phyloP scores from a whole-genome alignment of 2,888 invertebrate species.

The Scelioninae gen. 2 region DNA sequence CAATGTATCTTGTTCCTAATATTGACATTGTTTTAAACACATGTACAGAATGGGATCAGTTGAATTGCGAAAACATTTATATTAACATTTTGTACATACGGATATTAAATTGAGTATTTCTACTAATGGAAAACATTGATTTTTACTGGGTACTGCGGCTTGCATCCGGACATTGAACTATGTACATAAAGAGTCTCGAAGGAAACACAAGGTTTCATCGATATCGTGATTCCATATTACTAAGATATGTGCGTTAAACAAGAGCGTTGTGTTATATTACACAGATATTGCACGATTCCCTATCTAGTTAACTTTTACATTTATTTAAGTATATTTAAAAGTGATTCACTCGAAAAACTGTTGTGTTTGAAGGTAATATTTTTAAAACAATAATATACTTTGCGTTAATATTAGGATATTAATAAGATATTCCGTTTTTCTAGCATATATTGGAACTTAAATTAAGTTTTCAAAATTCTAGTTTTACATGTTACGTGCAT shows the following conservation, averaged over 20 bases:
- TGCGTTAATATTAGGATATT: no score
- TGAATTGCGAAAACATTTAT: slow-evolving; percentile 63
- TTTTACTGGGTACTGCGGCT: slow-evolving; percentile 65
- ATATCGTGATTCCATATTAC: slow-evolving; percentile 12
- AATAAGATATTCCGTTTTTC: not conserved
- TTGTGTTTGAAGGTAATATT: no score
- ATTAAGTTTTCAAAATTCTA: not conserved
- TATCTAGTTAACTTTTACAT: slow-evolving; percentile 27
- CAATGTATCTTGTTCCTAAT: slow-evolving; percentile 30
- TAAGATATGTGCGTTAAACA: slow-evolving; percentile 54
- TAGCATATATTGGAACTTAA: not conserved
- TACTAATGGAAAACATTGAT: slow-evolving; percentile 74
- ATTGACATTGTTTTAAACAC: slow-evolving; percentile 36
- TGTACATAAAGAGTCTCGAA: slow-evolving; percentile 30
- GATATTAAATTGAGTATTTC: slow-evolving; percentile 66
- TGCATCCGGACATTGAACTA: slow-evolving; percentile 67
- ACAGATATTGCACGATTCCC: slow-evolving; percentile 44
- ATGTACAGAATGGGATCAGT: slow-evolving; percentile 37
- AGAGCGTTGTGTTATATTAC: slow-evolving; percentile 29
- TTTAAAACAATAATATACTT: no score
- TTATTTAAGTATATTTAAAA: slow-evolving; percentile 20
- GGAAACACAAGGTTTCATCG: slow-evolving; percentile 30
- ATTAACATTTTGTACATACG: slow-evolving; percentile 66
- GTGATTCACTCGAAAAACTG: slow-evolving; percentile 2
- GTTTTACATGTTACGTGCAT: no score